Percentiles rank a stretch among this genome's conserved stretches.
Conservation (phyloP, 1,140 invertebrate species). For the Pseudachorutes palmiensis region DNA sequence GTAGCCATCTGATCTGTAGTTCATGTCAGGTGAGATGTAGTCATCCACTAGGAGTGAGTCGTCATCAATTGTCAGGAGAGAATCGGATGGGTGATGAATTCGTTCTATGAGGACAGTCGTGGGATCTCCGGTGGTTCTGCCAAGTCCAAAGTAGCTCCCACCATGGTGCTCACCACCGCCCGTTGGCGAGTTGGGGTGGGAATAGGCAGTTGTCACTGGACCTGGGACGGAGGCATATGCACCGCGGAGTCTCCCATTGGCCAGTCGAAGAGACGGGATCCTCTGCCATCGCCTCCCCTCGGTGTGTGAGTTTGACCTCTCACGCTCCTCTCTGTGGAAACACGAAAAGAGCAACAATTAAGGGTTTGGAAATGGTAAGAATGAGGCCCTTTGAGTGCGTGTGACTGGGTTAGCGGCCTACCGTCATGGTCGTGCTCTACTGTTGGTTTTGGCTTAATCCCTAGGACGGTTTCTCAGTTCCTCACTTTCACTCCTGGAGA, state of each 20-base stretch:
- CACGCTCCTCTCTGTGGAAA: conserved; percentile 32
- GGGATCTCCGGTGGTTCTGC: conserved; percentile 18
- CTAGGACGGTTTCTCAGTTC: background rate
- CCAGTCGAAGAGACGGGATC: conserved; percentile 29
- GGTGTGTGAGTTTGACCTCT: conserved; percentile 27
- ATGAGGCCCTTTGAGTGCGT: background rate
- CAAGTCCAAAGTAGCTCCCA: conserved; percentile 27
- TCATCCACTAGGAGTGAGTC: conserved; percentile 35
- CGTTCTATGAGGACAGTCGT: conserved; percentile 31
- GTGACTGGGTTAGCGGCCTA: background rate
- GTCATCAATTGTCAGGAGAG: conserved; percentile 36
- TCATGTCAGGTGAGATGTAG: conserved; percentile 37
- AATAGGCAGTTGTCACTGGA: conserved; percentile 30
- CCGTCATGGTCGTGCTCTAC: background rate
- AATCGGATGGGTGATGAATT: conserved; percentile 25
- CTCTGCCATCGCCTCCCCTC: conserved; percentile 34
- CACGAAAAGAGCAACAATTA: conserved; percentile 12
- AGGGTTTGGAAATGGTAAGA: background rate
- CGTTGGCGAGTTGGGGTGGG: conserved; percentile 34
- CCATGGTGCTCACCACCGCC: conserved; percentile 31
- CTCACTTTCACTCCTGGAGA: background rate
- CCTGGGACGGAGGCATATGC: conserved; percentile 33
- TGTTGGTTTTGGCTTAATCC: background rate
- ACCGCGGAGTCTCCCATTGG: conserved; percentile 36
- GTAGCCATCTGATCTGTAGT: conserved; percentile 30